These are phyloP conservation scores for Champsocephalus esox DNA, from an alignment of 2,797 vertebrate genomes.

Conservation along the genomic window DNA sequence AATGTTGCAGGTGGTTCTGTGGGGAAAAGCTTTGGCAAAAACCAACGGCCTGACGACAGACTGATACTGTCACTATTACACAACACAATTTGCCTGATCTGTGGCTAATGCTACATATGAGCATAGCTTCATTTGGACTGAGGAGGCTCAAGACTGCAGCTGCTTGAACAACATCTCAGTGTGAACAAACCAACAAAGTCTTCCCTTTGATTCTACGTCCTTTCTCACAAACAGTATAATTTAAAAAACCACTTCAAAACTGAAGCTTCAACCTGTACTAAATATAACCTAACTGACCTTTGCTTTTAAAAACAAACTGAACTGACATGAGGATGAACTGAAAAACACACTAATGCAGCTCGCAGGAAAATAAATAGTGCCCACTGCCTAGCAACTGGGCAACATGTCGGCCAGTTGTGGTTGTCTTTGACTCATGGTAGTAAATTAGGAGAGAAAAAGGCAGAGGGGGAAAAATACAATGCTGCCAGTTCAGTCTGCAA, in stretches of 20 bases:
- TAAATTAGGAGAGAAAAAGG: conserved; percentile 37
- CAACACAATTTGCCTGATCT: conserved; percentile 30
- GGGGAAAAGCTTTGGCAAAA: conserved; percentile 6
- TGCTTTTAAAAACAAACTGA: neutral
- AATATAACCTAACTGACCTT: neutral
- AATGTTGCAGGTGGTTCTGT: conserved; percentile 5
- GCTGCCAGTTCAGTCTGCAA: conserved; percentile 14
- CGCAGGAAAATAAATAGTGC: conserved; percentile 57
- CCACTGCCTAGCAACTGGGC: conserved; percentile 64
- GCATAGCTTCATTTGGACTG: conserved; percentile 34
- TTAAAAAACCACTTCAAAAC: neutral
- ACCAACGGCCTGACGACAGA: conserved; percentile 6
- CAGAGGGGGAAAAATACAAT: neutral
- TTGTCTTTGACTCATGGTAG: conserved; percentile 50
- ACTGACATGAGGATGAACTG: neutral
- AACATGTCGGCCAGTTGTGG: conserved; percentile 48
- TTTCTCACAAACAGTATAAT: conserved; percentile 1
- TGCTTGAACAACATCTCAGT: conserved; percentile 2
- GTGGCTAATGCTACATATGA: conserved; percentile 39
- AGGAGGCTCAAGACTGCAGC: conserved; percentile 18
- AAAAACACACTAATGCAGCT: conserved; percentile 14
- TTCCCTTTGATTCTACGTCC: conserved; percentile 6
- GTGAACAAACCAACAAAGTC: neutral
- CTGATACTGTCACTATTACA: conserved; percentile 23
- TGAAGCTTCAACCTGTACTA: neutral